phyloP scores from a whole-genome alignment of 2,888 invertebrate genomes.

The Scrobipalpa atriplicella region DNA sequence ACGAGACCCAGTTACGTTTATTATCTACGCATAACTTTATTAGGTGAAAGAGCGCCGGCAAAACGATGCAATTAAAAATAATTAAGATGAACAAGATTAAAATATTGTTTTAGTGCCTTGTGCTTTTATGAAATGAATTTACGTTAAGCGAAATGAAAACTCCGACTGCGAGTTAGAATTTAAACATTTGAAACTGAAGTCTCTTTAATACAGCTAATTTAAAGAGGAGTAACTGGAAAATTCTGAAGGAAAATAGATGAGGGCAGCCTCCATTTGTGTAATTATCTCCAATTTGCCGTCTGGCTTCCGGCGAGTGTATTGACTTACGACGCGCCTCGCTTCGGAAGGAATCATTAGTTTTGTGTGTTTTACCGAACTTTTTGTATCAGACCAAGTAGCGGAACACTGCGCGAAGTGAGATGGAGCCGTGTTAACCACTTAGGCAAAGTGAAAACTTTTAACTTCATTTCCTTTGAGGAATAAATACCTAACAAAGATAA shows the following conservation, averaged over 20 bases:
- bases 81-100: constrained; percentile 26
- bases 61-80: constrained; percentile 43
- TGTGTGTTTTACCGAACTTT: constrained; percentile 18
- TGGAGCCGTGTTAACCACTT: background rate
- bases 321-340: background rate
- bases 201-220: constrained; percentile 18
- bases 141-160: background rate
- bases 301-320: constrained; percentile 15
- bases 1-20: constrained; percentile 42
- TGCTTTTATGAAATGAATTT: constrained; percentile 19
- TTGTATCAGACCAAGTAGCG: constrained; percentile 4
- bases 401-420: constrained; percentile 1
- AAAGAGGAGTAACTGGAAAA: constrained; percentile 13
- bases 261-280: constrained; percentile 22
- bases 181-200: constrained; percentile 5
- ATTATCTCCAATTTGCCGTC: constrained; percentile 25
- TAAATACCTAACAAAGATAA: background rate
- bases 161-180: constrained; percentile 6
- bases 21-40: constrained; percentile 46
- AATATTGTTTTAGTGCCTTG: constrained; percentile 17
- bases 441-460: background rate
- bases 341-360: constrained; percentile 19
- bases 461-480: constrained; percentile 3
- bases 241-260: constrained; percentile 21
- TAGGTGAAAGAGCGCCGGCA: constrained; percentile 43